These are phyloP conservation scores for Xiphias gladius DNA, from an alignment of 2,113 vertebrate genomes.

Conservation along the genomic window DNA sequence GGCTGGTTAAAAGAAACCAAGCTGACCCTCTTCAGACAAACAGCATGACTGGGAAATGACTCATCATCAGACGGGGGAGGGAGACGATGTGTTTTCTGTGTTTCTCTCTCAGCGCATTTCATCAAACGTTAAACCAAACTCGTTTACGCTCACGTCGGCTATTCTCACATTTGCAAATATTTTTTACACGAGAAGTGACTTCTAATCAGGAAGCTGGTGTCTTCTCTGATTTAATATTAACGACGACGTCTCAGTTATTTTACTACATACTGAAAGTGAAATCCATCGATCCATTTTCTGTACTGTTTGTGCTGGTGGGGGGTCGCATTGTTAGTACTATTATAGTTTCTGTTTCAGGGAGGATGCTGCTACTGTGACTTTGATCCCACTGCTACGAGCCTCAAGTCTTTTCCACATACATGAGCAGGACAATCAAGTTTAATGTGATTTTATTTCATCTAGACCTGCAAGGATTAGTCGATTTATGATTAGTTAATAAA, in stretches of 20 bases:
- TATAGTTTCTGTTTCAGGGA: not conserved
- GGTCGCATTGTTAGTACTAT: too few species aligned
- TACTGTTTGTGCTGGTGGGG: too few species aligned
- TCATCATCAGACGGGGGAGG: not conserved
- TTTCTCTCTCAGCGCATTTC: too few species aligned
- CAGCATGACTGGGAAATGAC: conserved; percentile 21
- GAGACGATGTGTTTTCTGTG: not conserved
- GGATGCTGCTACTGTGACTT: not conserved
- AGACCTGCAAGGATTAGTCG: not conserved
- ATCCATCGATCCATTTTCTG: too few species aligned
- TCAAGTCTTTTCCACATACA: not conserved
- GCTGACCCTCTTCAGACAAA: conserved; percentile 10
- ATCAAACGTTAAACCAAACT: too few species aligned
- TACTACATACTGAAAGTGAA: not conserved
- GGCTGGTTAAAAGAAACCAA: not conserved
- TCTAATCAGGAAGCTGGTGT: not conserved
- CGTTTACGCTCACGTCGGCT: too few species aligned
- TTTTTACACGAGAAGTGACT: too few species aligned
- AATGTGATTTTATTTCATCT: not conserved
- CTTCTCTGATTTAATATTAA: not conserved
- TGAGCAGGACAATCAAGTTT: not conserved
- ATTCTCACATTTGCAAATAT: too few species aligned
- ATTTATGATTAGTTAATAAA: too few species aligned
- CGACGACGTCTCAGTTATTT: not conserved
- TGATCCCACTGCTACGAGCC: not conserved